These are phyloP conservation scores for Atrina japonica DNA, from an alignment of 2,888 invertebrate genomes.

Conservation along the genomic window DNA sequence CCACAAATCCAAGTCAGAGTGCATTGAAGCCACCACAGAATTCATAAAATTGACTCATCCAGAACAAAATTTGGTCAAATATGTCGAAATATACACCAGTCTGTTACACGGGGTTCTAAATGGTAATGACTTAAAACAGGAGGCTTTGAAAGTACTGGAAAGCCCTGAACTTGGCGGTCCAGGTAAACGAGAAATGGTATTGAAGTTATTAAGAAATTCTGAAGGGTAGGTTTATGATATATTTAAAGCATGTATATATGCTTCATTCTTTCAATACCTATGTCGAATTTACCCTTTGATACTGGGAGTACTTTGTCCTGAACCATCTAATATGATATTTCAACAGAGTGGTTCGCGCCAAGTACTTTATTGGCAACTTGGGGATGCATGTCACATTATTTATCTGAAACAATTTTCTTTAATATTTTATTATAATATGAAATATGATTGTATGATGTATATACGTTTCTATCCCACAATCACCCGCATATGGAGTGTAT, in stretches of 20 bases:
- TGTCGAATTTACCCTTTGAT: neutral
- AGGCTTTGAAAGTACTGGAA: constrained; percentile 55
- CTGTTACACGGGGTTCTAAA: constrained; percentile 70
- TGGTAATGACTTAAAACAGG: constrained; percentile 64
- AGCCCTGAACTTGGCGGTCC: constrained; percentile 66
- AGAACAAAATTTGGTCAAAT: constrained; percentile 62
- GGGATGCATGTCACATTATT: too few relatives aligned
- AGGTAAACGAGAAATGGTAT: constrained; percentile 58
- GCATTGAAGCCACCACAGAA: constrained; percentile 64
- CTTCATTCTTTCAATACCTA: neutral
- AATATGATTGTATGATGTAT: too few relatives aligned
- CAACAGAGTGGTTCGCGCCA: too few relatives aligned
- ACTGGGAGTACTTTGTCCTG: too few relatives aligned
- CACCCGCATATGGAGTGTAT: too few relatives aligned
- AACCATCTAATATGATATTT: too few relatives aligned
- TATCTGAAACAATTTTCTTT: too few relatives aligned
- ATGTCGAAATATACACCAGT: constrained; percentile 69
- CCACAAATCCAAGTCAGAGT: constrained; percentile 67
- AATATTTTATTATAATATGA: too few relatives aligned
- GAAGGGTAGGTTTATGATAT: constrained; percentile 45
- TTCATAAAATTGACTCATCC: constrained; percentile 74
- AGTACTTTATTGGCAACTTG: too few relatives aligned
- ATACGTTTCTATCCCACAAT: too few relatives aligned
- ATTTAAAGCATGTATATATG: neutral
- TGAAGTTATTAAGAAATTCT: constrained; percentile 56